Conservation (phyloP, 2,113 vertebrate species). For the Rhagologus leucostigma region DNA sequence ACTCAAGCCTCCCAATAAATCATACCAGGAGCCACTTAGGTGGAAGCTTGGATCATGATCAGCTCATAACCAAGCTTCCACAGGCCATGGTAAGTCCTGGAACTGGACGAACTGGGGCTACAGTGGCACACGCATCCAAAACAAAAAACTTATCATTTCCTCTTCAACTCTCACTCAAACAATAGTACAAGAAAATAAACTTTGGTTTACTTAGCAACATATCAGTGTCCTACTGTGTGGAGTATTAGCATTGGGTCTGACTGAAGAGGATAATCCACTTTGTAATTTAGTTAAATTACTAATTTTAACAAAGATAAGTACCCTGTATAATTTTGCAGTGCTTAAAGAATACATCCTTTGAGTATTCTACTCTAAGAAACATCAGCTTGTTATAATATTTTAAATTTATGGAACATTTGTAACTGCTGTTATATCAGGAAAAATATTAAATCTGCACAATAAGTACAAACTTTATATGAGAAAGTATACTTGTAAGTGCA, state of each 20-base stretch:
- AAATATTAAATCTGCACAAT: slow-evolving; percentile 68
- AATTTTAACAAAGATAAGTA: slow-evolving; percentile 66
- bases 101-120: neutral
- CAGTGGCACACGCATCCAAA: neutral
- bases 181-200: slow-evolving; percentile 47
- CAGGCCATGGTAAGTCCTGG: neutral
- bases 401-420: slow-evolving; percentile 70
- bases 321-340: slow-evolving; percentile 63
- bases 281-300: slow-evolving; percentile 74
- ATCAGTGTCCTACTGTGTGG: slow-evolving; percentile 55
- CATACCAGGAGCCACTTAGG: neutral
- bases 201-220: slow-evolving; percentile 51
- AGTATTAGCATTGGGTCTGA: slow-evolving; percentile 53
- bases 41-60: neutral
- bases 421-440: slow-evolving; percentile 61
- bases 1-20: neutral
- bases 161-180: neutral
- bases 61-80: neutral
- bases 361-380: slow-evolving; percentile 56
- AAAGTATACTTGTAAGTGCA: slow-evolving; percentile 50
- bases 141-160: neutral
- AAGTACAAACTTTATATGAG: slow-evolving; percentile 60
- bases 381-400: slow-evolving; percentile 60
- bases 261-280: slow-evolving; percentile 63
- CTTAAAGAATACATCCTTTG: slow-evolving; percentile 67